These are phyloP conservation scores for Malurus elegans DNA, from an alignment of 2,113 vertebrate genomes.

Conservation along the genomic window DNA sequence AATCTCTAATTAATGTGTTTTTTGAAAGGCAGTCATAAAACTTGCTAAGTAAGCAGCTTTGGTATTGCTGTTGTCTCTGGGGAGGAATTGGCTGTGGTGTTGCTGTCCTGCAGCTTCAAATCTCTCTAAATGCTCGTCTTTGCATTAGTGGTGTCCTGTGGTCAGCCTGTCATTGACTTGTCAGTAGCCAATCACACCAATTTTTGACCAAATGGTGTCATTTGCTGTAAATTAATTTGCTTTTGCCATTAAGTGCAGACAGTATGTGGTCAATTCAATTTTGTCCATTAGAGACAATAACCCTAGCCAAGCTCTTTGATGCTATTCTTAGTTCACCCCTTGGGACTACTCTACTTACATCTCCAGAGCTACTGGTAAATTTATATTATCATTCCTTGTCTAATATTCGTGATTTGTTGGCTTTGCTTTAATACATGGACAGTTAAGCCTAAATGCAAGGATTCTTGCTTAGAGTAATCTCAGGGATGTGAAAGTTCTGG, in stretches of 20 bases:
- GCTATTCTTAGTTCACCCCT: constrained; percentile 40
- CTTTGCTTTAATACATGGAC: constrained; percentile 28
- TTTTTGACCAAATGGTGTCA: constrained; percentile 4
- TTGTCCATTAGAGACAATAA: constrained; percentile 64
- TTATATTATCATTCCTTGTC: constrained; percentile 48
- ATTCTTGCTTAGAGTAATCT: background rate
- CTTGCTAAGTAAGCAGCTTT: background rate
- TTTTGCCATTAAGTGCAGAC: constrained; percentile 54
- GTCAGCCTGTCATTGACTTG: constrained; percentile 12
- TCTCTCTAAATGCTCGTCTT: background rate
- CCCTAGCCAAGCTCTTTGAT: constrained; percentile 24
- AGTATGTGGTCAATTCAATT: constrained; percentile 37
- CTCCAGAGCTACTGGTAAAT: constrained; percentile 41
- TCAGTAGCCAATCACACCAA: background rate
- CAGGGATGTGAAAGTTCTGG: background rate
- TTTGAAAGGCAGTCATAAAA: background rate
- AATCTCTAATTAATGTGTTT: background rate
- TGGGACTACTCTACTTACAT: constrained; percentile 40
- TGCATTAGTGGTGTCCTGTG: background rate
- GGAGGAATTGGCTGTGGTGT: background rate
- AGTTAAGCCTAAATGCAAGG: constrained; percentile 18
- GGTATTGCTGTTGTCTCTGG: background rate
- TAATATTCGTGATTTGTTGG: constrained; percentile 57
- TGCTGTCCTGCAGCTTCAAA: background rate
- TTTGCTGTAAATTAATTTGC: constrained; percentile 58